Evolutionary conservation across 2,797 vertebrate species (phyloP), one percentile per base, ranked within the genome.

Genomic region (Anguilla pacifica): DNA sequence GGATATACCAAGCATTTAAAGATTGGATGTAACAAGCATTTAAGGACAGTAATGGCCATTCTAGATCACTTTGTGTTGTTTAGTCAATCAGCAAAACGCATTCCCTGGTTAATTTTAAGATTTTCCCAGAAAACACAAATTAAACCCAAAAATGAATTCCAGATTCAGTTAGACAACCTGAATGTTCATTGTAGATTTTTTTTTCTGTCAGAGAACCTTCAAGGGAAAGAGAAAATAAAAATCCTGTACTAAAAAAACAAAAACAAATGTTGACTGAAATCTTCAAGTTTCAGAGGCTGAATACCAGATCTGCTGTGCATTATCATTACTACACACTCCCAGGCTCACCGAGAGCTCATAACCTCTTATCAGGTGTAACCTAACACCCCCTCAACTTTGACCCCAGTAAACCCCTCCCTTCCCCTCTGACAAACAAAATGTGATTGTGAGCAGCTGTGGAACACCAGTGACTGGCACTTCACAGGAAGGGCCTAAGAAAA

Each of bases 351-450:
- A 94, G 91, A 94, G 95, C 93, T 94, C 94, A 95, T 95, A 95
- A 96, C 94, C 94, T 96, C 95, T 95, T 97, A 96, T 96, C 95
- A 96, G 94, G 92, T 96, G 96, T 96, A 97, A 97, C 96, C 91
- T 94, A 95, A 97, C 96, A 95, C 95, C 93, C 92, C 91, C 94
- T 96, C 94, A 95, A 95, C 96, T 96, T 97, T 96, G 97, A 95
- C 94, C 96, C 93, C 92, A 92, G 86, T 85, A 86, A 90, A 92
- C 93, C 90, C 86, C 61, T 91, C 90, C 93, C 89, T 85, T 83
- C 87, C 93, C 91, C 91, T 90, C 83, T 91, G 84, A 89, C 89
- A 95, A 95, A 96, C 94, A 96, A 96, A 96, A 93, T 92, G 92
- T 96, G 95, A 97, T 96, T 96, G 96, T 97, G 95, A 97, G 95